Conservation (phyloP, 2,113 vertebrate species). For the Oreochromis tanganicae region DNA sequence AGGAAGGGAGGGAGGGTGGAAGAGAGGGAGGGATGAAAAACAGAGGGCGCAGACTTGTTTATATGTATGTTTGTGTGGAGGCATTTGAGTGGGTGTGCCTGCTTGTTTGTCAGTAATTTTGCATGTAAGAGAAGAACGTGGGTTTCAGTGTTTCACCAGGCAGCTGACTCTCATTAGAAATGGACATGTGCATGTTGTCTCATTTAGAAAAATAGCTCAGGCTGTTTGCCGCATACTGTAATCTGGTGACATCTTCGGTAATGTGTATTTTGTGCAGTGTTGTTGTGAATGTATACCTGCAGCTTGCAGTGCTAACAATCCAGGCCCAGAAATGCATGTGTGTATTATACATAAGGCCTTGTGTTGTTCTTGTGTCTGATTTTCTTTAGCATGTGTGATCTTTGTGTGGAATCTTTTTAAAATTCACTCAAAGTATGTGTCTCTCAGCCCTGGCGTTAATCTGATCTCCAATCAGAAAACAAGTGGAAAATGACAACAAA, state of each 20-base stretch:
- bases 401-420: not conserved
- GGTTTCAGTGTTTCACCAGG: not conserved
- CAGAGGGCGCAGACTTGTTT: not conserved
- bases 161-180: not conserved
- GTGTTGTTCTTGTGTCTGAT: not conserved
- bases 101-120: not conserved
- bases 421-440: not conserved
- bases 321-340: not conserved
- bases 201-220: not conserved
- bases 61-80: conserved; percentile 15
- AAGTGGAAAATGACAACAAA: not conserved
- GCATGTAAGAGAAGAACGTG: not conserved
- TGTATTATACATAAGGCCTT: not conserved
- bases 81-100: conserved; percentile 14
- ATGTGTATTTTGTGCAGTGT: not conserved
- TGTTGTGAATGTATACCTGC: not conserved
- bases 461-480: not conserved
- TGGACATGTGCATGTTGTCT: not conserved
- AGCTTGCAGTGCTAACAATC: not conserved
- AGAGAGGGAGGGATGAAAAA: not conserved
- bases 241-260: not conserved
- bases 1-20: not conserved
- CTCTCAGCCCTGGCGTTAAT: not conserved
- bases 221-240: not conserved
- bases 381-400: not conserved